phyloP scores from a whole-genome alignment of 2,797 vertebrate genomes.

The Chelmon rostratus region DNA sequence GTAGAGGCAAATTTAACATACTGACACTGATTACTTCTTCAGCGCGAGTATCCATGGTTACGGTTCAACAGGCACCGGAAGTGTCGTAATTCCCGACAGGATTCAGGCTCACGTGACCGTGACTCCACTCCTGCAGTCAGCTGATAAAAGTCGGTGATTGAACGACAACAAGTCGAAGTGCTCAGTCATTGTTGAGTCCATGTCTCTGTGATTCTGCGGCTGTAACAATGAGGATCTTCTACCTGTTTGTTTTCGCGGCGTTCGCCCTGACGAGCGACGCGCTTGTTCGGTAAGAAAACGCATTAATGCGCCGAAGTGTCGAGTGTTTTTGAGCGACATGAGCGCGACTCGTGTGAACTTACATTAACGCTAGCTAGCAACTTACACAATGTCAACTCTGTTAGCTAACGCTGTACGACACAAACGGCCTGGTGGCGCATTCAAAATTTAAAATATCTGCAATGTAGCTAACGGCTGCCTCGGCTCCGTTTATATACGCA shows the following conservation, averaged over 20 bases:
- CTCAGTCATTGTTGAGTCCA: constrained; percentile 49
- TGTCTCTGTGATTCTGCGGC: rapidly evolving
- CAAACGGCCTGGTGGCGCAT: rapidly evolving
- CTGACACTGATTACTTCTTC: no score
- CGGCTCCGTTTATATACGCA: neutral
- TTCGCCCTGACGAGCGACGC: constrained; percentile 73
- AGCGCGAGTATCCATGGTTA: no score
- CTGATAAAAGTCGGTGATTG: constrained; percentile 59
- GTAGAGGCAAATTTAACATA: no score
- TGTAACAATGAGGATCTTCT: constrained; percentile 55
- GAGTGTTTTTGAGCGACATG: neutral
- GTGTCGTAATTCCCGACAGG: neutral
- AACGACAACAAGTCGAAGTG: constrained; percentile 18
- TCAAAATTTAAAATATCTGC: neutral
- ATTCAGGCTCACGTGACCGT: constrained; percentile 52
- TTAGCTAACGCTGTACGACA: neutral
- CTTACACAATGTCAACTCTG: neutral
- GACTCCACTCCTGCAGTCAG: constrained; percentile 41
- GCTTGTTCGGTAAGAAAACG: constrained; percentile 80
- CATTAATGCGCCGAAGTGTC: neutral
- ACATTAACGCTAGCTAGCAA: neutral
- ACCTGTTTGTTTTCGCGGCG: constrained; percentile 68
- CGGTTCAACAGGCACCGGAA: neutral
- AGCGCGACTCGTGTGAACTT: neutral
- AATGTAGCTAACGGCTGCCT: no score